Conservation (phyloP, 2,797 vertebrate genomes). For the Picus viridis region DNA sequence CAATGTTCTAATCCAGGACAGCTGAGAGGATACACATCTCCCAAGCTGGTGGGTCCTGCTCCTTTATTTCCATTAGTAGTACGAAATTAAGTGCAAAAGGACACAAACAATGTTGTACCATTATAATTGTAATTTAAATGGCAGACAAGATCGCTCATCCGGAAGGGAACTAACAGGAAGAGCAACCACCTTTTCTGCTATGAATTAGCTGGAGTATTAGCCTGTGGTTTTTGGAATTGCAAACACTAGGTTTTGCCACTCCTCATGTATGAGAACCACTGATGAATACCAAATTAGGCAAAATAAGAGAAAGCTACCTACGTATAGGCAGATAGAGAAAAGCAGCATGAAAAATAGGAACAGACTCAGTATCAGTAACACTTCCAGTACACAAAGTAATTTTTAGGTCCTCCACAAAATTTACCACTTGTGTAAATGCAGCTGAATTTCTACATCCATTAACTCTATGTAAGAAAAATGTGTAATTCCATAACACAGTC, state of each 20-base stretch:
- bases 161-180: not conserved
- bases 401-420: not conserved
- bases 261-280: not conserved
- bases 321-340: not conserved
- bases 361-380: not conserved
- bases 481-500: not conserved
- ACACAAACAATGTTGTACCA: not conserved
- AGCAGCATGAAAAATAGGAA: not conserved
- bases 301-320: not conserved
- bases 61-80: not conserved
- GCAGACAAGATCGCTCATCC: not conserved
- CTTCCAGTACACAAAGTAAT: not conserved
- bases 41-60: rapidly evolving
- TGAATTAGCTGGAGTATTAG: not conserved
- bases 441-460: slow-evolving; percentile 5
- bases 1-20: not conserved
- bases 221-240: not conserved
- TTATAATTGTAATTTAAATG: not conserved
- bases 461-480: not conserved
- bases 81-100: not conserved
- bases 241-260: not conserved
- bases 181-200: not conserved
- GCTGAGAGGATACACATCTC: not conserved
- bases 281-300: not conserved
- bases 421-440: not conserved